A percentile compares a stretch with the other conserved stretches of the same genome.
phyloP scores from a whole-genome alignment of 2,888 invertebrate species.

The Didymodactylos carnosus region DNA sequence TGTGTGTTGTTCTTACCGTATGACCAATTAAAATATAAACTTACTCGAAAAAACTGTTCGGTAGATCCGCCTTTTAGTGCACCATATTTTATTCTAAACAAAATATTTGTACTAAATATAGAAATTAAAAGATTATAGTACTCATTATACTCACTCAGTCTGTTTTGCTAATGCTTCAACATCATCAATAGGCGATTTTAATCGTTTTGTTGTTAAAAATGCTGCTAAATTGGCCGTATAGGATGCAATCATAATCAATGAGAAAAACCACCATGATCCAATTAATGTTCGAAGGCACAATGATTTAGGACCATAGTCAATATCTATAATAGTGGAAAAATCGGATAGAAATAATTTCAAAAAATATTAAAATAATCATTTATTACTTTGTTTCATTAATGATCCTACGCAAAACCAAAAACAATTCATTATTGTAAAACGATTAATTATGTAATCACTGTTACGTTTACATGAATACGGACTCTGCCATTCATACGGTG shows the following conservation, averaged over 20 bases:
- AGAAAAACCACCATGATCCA: constrained; percentile 16
- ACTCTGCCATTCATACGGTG: constrained; percentile 66
- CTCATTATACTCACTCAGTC: constrained; percentile 3
- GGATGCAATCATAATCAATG: constrained; percentile 16
- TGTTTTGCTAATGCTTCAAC: constrained; percentile 15
- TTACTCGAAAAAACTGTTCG: constrained; percentile 15
- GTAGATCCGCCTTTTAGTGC: constrained; percentile 14
- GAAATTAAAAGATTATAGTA: neutral
- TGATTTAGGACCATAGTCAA: constrained; percentile 6
- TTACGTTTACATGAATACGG: constrained; percentile 8
- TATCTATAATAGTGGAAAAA: neutral
- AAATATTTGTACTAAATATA: neutral
- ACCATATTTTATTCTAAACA: constrained; percentile 13
- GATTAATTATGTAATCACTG: constrained; percentile 1
- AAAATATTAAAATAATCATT: no score
- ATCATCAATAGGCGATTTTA: constrained; percentile 14
- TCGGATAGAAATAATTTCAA: neutral
- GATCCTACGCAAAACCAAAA: constrained; percentile 11
- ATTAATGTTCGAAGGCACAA: constrained; percentile 1
- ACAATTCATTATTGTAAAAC: constrained; percentile 3
- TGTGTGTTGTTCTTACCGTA: no score
- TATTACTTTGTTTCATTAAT: constrained; percentile 3
- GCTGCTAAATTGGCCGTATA: constrained; percentile 17
- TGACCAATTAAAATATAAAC: neutral
- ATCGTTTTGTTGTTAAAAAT: constrained; percentile 16